Base-by-base conservation (phyloP, 2,888 invertebrate genomes). In the Erebia palarica region DNA sequence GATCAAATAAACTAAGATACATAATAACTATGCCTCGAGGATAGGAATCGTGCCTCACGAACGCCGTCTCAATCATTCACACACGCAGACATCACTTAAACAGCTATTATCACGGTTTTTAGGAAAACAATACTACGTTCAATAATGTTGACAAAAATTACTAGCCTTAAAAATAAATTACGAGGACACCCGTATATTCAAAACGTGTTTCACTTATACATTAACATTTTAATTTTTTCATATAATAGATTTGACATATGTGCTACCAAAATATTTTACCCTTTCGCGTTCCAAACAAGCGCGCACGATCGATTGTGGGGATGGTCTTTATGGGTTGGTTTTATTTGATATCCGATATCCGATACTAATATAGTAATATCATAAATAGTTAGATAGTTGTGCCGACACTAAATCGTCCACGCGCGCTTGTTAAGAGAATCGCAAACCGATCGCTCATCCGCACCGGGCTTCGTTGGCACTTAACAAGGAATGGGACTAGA, bases 31-130 rank as follows among this genome's bases (percentile, higher is more conserved):
- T 82, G 85, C 86, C 84, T 86, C 84, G 83, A 88, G 91, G 89
- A 89, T 77, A 86, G 87, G 91, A 88, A 89, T 77, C 73, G 91
- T 92, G 92, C 91, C 91, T 84, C 78, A 88, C 90, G 91, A 88
- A 89, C 82, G 90, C 90, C 91, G 84, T 82, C 82, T 81, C 87
- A 81, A 84, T 81, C 88, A 86, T 86, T 80, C 89, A 84, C 84
- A 77, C 87, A 84, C 76, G 81, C 90, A 86, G 79, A 84, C 88
- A 82, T 83, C 84, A 89, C 91, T 90, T 93, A 92, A 85, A 85
- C 83, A 91, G 88, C 94, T 93, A 94, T 90, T 94, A 94, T 94
- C 94, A 94, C 94, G 89, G 92, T 91, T 92, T 87, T 90, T 85
- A 86, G 85, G 86, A 88, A 87, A 90, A 88, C 84, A 87, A 86